phyloP scores from a whole-genome alignment of 1,140 invertebrate species.

The Achatina immaculata region DNA sequence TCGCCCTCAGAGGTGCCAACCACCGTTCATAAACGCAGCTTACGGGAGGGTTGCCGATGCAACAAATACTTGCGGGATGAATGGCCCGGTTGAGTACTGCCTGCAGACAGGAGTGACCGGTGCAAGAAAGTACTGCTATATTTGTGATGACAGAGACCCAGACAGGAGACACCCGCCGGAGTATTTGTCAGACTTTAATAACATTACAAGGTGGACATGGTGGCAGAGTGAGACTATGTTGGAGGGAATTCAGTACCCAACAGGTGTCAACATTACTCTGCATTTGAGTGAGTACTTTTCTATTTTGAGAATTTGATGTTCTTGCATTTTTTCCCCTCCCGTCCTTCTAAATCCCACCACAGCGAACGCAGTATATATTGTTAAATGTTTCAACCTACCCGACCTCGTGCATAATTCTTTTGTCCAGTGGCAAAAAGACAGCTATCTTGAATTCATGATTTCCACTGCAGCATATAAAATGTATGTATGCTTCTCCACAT shows the following conservation, averaged over 20 bases:
- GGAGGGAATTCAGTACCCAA: slow-evolving; percentile 89
- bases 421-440: no score
- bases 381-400: no score
- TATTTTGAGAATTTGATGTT: not conserved
- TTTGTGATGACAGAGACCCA: slow-evolving; percentile 74
- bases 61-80: slow-evolving; percentile 92
- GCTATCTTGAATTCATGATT: no score
- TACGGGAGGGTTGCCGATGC: slow-evolving; percentile 84
- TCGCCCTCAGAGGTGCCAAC: slow-evolving; percentile 86
- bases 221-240: slow-evolving; percentile 99
- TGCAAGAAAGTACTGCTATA: slow-evolving; percentile 76
- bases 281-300: slow-evolving; percentile 79
- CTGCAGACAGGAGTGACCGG: slow-evolving; percentile 83
- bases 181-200: slow-evolving; percentile 92
- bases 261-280: slow-evolving; percentile 92
- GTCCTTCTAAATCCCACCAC: no score
- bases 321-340: no score
- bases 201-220: slow-evolving; percentile 92
- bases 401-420: no score
- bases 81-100: slow-evolving; percentile 78
- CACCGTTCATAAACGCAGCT: slow-evolving; percentile 96
- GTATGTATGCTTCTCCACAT: no score
- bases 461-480: no score
- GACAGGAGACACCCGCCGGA: slow-evolving; percentile 78
- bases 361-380: no score